Evolutionary conservation across 2,888 invertebrate genomes (phyloP).

Genomic region (Athalia rosae): DNA sequence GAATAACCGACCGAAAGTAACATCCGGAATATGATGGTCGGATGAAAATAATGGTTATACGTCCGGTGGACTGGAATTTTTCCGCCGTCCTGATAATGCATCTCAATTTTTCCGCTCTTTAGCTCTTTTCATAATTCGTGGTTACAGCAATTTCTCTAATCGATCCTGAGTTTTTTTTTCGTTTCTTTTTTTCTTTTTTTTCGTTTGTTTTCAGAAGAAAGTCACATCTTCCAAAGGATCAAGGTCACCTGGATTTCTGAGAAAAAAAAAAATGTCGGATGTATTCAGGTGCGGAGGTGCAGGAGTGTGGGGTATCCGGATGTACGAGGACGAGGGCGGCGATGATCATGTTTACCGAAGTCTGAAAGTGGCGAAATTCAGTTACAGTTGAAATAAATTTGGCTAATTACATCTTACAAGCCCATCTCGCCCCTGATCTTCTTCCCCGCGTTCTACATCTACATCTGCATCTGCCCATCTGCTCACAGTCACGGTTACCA

Average conservation of each 20-base stretch:
- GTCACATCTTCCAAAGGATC: too few relatives aligned
- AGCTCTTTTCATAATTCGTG: too few relatives aligned
- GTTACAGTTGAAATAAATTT: slow-evolving; percentile 42
- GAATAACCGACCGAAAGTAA: not conserved
- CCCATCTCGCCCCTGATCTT: slow-evolving; percentile 29
- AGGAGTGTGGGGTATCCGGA: not conserved
- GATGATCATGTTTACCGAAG: slow-evolving; percentile 42
- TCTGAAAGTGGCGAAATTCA: slow-evolving; percentile 42
- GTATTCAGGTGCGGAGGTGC: not conserved
- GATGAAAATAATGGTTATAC: slow-evolving; percentile 24
- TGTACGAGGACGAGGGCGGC: not conserved
- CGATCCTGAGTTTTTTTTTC: too few relatives aligned
- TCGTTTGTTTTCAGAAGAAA: too few relatives aligned
- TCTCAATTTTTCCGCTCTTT: too few relatives aligned
- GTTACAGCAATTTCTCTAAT: too few relatives aligned
- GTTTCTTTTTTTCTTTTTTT: too few relatives aligned
- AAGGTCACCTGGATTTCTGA: not conserved
- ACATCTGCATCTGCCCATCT: slow-evolving; percentile 20
- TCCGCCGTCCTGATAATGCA: too few relatives aligned
- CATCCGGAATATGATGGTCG: slow-evolving; percentile 46
- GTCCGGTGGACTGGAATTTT: too few relatives aligned
- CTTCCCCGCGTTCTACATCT: not conserved
- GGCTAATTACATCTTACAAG: slow-evolving; percentile 43
- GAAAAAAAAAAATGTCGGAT: slow-evolving; percentile 47
- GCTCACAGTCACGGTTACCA: slow-evolving; percentile 39